These are phyloP conservation scores for Halcyon badia DNA, from an alignment of 2,797 vertebrate species.

Conservation along the genomic window DNA sequence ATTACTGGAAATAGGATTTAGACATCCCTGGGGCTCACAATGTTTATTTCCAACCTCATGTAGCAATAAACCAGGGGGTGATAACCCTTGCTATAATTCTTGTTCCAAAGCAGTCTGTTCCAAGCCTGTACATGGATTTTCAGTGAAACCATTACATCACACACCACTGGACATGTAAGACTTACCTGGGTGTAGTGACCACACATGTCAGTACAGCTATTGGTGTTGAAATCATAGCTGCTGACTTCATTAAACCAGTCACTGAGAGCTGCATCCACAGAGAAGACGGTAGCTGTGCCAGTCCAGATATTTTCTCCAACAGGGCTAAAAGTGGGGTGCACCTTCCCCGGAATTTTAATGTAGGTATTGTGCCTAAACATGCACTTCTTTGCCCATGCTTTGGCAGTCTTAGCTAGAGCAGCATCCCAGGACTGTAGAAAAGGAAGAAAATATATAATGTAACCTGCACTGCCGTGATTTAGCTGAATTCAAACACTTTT, in stretches of 20 bases:
- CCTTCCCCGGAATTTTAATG: slow-evolving; percentile 1
- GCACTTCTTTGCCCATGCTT: slow-evolving; percentile 83
- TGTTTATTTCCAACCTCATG: neutral
- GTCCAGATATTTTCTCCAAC: slow-evolving; percentile 89
- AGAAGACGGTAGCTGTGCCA: slow-evolving; percentile 71
- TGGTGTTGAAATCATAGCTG: slow-evolving; percentile 67
- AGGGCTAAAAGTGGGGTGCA: slow-evolving; percentile 79
- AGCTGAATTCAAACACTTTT: neutral
- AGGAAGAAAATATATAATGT: neutral
- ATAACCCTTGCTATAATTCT: neutral
- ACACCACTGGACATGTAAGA: neutral
- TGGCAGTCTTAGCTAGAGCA: slow-evolving; percentile 83
- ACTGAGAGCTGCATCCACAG: slow-evolving; percentile 54
- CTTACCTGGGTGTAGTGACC: slow-evolving; percentile 88
- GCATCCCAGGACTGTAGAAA: slow-evolving; percentile 86
- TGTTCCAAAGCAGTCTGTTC: neutral
- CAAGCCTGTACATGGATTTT: neutral
- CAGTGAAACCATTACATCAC: neutral
- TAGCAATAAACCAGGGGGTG: neutral
- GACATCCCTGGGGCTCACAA: neutral
- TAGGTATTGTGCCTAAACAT: slow-evolving; percentile 75
- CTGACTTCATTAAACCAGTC: slow-evolving; percentile 80
- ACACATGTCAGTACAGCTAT: slow-evolving; percentile 48
- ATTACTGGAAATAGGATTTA: neutral
- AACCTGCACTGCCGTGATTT: neutral